Evolutionary conservation across 2,113 vertebrate species (phyloP).

Genomic region (Bubo scandiacus): DNA sequence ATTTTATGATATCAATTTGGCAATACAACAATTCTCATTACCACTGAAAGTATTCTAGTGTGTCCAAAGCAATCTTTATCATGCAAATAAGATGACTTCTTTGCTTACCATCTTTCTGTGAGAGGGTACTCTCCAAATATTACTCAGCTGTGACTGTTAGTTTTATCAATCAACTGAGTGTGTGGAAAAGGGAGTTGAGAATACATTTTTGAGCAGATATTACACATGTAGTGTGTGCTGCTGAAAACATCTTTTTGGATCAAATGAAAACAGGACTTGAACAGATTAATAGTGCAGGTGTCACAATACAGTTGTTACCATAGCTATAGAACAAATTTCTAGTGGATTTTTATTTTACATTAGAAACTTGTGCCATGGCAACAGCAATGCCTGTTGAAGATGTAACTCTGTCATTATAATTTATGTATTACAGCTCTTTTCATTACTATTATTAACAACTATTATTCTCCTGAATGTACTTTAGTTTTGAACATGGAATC

Average conservation of each 20-base stretch:
- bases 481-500: constrained; percentile 45
- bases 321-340: constrained; percentile 63
- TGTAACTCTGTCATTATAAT: constrained; percentile 35
- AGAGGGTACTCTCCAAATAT: neutral
- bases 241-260: constrained; percentile 22
- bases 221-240: neutral
- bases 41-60: neutral
- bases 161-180: neutral
- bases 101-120: neutral
- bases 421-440: constrained; percentile 65
- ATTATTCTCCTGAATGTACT: constrained; percentile 44
- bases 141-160: neutral
- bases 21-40: neutral
- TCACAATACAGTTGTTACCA: constrained; percentile 51
- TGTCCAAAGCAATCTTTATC: neutral
- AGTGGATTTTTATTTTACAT: constrained; percentile 60
- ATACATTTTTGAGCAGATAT: constrained; percentile 12
- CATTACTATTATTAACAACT: constrained; percentile 53
- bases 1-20: neutral
- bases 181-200: neutral
- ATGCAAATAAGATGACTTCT: neutral
- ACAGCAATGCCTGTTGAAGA: constrained; percentile 62
- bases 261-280: constrained; percentile 18
- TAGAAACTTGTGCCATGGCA: constrained; percentile 67
- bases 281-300: neutral